Percentiles rank a stretch among this genome's conserved stretches.
Evolutionary conservation across 2,113 vertebrate genomes (phyloP).

Genomic region (Plestiodon gilberti): DNA sequence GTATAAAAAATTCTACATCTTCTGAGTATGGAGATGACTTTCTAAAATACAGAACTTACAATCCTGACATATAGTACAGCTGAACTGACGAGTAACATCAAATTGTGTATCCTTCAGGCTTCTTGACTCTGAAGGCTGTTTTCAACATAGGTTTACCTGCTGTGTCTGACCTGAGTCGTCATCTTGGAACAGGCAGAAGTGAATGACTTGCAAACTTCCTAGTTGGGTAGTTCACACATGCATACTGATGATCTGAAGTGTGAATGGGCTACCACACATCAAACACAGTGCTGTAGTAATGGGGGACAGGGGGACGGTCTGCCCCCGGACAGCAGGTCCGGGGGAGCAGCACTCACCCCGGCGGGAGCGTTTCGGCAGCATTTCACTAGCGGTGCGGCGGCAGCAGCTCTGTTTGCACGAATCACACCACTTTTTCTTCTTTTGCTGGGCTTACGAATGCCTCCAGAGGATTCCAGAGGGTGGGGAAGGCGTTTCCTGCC

Average conservation of each 20-base stretch:
- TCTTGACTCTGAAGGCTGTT: background rate
- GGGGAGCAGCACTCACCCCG: too few relatives aligned
- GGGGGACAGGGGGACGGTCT: too few relatives aligned
- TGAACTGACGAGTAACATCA: background rate
- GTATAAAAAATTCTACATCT: background rate
- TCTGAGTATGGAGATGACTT: too few relatives aligned
- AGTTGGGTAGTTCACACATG: background rate
- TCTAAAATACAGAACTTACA: background rate
- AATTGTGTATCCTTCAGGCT: background rate
- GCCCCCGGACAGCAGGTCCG: too few relatives aligned
- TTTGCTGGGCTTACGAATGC: too few relatives aligned
- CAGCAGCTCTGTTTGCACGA: too few relatives aligned
- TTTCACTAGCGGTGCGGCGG: too few relatives aligned
- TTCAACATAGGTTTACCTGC: background rate
- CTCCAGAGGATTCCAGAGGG: too few relatives aligned
- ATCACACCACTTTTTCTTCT: too few relatives aligned
- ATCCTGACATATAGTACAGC: background rate
- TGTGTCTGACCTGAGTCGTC: background rate
- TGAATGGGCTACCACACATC: background rate
- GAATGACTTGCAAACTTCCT: background rate
- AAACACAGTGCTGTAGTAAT: too few relatives aligned
- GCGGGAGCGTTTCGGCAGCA: too few relatives aligned
- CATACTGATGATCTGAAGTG: background rate
- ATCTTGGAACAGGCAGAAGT: background rate
- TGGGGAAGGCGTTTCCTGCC: too few relatives aligned